phyloP scores from a whole-genome alignment of 2,888 invertebrate genomes.

The Mesochorus sp. region DNA sequence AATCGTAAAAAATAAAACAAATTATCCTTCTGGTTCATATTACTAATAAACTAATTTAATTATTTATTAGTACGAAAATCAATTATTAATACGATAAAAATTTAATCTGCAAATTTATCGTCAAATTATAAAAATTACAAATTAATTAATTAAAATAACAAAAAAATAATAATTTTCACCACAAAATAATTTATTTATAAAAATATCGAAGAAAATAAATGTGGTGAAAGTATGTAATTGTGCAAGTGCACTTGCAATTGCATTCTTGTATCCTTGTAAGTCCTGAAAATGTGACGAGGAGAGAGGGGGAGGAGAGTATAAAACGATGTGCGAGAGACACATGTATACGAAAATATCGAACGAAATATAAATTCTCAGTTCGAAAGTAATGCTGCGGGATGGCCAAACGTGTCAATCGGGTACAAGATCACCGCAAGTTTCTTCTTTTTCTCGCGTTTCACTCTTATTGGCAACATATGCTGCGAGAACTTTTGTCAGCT shows the following conservation, averaged over 20 bases:
- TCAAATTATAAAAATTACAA: no score
- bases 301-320: neutral
- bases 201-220: conserved; percentile 11
- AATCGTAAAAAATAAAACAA: no score
- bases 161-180: no score
- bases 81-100: no score
- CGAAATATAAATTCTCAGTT: conserved; percentile 39
- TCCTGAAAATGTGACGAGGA: neutral
- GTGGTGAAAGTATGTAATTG: conserved; percentile 62
- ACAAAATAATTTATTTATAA: no score
- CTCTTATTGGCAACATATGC: conserved; percentile 42
- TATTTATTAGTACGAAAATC: no score
- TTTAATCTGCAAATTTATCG: no score
- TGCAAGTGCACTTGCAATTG: conserved; percentile 55
- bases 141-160: no score
- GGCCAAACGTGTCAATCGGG: conserved; percentile 57
- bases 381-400: conserved; percentile 37
- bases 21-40: conserved; percentile 3
- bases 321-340: neutral
- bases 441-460: neutral
- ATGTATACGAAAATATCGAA: conserved; percentile 12
- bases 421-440: conserved; percentile 5
- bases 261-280: conserved; percentile 59
- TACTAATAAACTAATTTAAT: no score
- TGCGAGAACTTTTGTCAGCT: conserved; percentile 42